Conservation (phyloP, 2,797 vertebrate species). For the Sardinella longiceps region DNA sequence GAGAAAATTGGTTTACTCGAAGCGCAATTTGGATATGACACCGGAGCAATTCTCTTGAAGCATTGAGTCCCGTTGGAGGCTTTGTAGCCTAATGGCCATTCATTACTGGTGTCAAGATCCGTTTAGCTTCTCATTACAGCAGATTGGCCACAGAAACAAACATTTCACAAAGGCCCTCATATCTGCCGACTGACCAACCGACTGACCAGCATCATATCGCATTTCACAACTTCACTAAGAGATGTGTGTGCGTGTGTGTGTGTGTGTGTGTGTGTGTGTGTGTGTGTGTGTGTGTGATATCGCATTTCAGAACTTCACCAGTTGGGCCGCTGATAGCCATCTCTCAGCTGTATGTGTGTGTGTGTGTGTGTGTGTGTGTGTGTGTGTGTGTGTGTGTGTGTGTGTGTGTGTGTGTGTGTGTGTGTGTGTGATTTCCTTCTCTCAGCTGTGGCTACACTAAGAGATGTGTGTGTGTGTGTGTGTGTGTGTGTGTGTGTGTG, state of each 20-base stretch:
- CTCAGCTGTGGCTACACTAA: too few species aligned
- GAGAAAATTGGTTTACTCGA: slow-evolving; percentile 81
- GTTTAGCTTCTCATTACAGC: slow-evolving; percentile 71
- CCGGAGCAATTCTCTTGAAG: slow-evolving; percentile 78
- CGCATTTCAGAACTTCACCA: slow-evolving; percentile 61
- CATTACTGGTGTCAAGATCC: slow-evolving; percentile 77
- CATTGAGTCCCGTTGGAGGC: slow-evolving; percentile 65
- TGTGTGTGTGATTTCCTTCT: too few species aligned
- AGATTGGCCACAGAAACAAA: slow-evolving; percentile 78
- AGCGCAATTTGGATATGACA: slow-evolving; percentile 78
- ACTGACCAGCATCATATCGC: slow-evolving; percentile 55
- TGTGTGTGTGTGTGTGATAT: too few species aligned
- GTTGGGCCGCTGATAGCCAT: slow-evolving; percentile 57
- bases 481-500: too few species aligned
- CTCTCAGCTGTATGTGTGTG: slow-evolving; percentile 60
- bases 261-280: too few species aligned
- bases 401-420: too few species aligned
- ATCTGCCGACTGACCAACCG: slow-evolving; percentile 65
- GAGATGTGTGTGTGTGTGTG: too few species aligned
- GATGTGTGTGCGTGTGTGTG: too few species aligned
- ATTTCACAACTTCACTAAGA: slow-evolving; percentile 61
- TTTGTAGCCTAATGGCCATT: slow-evolving; percentile 79
- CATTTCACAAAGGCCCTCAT: slow-evolving; percentile 73
- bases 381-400: too few species aligned
- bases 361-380: too few species aligned